Evolutionary conservation across 2,888 invertebrate species (phyloP), one percentile per base, ranked within the genome.

Genomic region (Torymus texanus): DNA sequence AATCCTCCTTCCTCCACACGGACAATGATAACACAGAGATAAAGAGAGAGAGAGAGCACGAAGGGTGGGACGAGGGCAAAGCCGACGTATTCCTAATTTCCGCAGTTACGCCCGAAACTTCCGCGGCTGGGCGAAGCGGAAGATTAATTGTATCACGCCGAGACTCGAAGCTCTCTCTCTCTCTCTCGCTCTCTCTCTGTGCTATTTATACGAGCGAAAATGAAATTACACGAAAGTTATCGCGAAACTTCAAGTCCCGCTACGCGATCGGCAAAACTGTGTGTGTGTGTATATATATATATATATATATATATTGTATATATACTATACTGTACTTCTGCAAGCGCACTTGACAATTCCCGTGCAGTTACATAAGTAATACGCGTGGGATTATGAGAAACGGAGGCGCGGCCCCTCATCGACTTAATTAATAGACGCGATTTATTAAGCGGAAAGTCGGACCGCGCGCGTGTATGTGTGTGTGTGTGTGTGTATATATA

Each of bases 61-160:
- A 21, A 21, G 21, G 21, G 21, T n/a, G n/a, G 21, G 21, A 21
- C 1, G 21, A 21, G 21, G 21, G 21, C 21, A 21, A 29, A 29
- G 4, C 29, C 29, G 29, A 29, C 29, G 29, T 29, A 29, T 29
- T 29, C 29, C 29, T 29, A 29, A 29, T 62, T 62, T 53, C 13
- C 51, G 3, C n/a, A 66, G 56, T 50, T 50, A 12, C 50, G 29
- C 29, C 29, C 29, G 14, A 14, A 66, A 75, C 51, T 66, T 66
- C 51, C 3, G 14, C 1, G 16, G 50, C 21, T 5, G 29, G 29
- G 29, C 29, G 29, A 63, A 65, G 16, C 73, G 53, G 3, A 56
- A 58, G 63, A 75, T 61, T 75, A 75, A 79, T 71, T 50, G 65
- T 61, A 70, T 74, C 74, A 24, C 13, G 75, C 63, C 11, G 56